phyloP scores from a whole-genome alignment of 1,140 invertebrate genomes.

The Scylla paramamosain region DNA sequence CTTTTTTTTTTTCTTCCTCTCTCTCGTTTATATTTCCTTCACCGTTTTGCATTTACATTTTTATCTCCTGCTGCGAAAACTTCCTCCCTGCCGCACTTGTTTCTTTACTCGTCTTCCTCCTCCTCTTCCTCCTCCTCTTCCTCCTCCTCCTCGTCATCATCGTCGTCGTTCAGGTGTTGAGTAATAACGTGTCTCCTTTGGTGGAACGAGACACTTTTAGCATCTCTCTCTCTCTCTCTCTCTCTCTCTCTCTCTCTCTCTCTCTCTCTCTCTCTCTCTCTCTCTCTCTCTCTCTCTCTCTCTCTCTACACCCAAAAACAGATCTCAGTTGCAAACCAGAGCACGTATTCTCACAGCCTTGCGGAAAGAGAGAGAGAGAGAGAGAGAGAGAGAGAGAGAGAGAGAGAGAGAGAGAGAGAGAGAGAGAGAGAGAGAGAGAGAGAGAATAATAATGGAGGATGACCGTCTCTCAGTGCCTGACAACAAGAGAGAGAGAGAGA shows the following conservation, averaged over 20 bases:
- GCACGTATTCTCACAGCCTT: background rate
- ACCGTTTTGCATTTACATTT: background rate
- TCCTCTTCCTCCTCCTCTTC: background rate
- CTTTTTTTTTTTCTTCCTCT: background rate
- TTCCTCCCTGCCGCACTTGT: background rate
- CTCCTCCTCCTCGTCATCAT: background rate
- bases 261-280: conserved; percentile 29
- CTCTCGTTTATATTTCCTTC: background rate
- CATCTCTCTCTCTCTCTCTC: background rate
- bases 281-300: conserved; percentile 29
- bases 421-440: conserved; percentile 35
- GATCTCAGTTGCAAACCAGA: background rate
- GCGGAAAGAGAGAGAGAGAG: background rate
- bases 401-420: background rate
- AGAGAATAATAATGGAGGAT: background rate
- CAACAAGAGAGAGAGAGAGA: too few species aligned
- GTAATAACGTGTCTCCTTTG: background rate
- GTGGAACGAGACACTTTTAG: background rate
- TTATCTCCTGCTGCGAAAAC: too few species aligned
- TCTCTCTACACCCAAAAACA: too few species aligned
- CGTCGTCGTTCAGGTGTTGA: background rate
- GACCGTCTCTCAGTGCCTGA: background rate
- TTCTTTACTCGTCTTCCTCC: background rate
- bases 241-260: conserved; percentile 29
- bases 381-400: conserved; percentile 17